phyloP scores from a whole-genome alignment of 2,113 vertebrate species.

The Sus scrofa region DNA sequence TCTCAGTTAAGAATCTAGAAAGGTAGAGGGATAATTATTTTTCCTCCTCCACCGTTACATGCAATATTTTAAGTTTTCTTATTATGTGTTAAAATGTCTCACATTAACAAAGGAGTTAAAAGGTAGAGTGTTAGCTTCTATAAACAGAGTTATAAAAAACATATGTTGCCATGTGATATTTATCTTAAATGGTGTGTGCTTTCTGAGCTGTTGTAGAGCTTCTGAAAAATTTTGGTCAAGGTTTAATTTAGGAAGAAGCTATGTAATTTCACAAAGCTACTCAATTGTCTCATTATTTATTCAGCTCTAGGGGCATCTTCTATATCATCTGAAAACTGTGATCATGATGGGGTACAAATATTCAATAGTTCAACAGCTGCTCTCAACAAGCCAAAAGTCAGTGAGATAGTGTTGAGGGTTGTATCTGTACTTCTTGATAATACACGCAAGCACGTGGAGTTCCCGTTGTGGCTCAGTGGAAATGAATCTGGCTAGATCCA shows the following conservation, averaged over 20 bases:
- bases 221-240: neutral
- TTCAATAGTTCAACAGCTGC: neutral
- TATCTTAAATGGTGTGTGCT: neutral
- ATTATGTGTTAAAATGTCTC: neutral
- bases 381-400: neutral
- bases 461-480: too few species aligned
- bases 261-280: neutral
- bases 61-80: neutral
- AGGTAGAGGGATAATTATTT: neutral
- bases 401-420: neutral
- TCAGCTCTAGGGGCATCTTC: neutral
- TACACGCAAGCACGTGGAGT: neutral
- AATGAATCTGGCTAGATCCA: too few species aligned
- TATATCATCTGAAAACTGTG: neutral
- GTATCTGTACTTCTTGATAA: neutral
- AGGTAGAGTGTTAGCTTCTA: neutral
- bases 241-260: constrained; percentile 34
- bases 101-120: neutral
- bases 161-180: neutral
- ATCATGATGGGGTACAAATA: neutral
- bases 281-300: neutral
- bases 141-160: neutral
- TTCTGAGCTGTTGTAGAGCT: neutral
- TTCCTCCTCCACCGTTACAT: neutral
- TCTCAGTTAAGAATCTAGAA: neutral